These are phyloP conservation scores for Sisyra nigra DNA, from an alignment of 2,888 invertebrate species.

Conservation along the genomic window DNA sequence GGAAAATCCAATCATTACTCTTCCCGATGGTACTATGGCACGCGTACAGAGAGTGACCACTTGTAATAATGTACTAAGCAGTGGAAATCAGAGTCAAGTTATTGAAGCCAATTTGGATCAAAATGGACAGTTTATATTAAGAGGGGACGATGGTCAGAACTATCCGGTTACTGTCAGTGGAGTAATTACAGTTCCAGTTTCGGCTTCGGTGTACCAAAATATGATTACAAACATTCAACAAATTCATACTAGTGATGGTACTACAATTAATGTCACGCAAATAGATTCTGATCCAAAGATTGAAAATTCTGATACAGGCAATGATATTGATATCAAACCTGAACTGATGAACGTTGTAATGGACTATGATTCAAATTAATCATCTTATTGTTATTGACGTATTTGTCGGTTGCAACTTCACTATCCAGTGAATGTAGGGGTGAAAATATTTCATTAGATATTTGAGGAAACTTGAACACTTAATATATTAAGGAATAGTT, in stretches of 20 bases:
- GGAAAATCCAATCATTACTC: slow-evolving; percentile 82
- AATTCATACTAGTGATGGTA: slow-evolving; percentile 54
- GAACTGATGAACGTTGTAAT: neutral
- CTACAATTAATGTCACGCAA: slow-evolving; percentile 68
- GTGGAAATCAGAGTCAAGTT: slow-evolving; percentile 57
- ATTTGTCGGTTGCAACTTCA: no score
- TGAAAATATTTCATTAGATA: no score
- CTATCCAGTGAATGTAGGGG: no score
- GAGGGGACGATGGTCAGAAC: slow-evolving; percentile 84
- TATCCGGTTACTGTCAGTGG: slow-evolving; percentile 79
- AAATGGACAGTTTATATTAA: slow-evolving; percentile 89
- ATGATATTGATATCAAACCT: slow-evolving; percentile 1
- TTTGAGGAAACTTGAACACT: no score
- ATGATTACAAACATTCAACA: slow-evolving; percentile 83
- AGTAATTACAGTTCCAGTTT: slow-evolving; percentile 90
- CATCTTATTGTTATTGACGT: no score
- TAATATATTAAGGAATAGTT: no score
- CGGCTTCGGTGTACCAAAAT: slow-evolving; percentile 90
- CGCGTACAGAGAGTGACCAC: slow-evolving; percentile 73
- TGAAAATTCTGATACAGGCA: slow-evolving; percentile 8
- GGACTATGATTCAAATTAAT: no score
- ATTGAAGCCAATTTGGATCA: slow-evolving; percentile 84
- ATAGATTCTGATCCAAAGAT: slow-evolving; percentile 59
- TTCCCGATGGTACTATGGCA: slow-evolving; percentile 90
- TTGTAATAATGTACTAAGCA: slow-evolving; percentile 35